Base-by-base conservation (phyloP, 2,797 vertebrate genomes). In the Spea hammondii region DNA sequence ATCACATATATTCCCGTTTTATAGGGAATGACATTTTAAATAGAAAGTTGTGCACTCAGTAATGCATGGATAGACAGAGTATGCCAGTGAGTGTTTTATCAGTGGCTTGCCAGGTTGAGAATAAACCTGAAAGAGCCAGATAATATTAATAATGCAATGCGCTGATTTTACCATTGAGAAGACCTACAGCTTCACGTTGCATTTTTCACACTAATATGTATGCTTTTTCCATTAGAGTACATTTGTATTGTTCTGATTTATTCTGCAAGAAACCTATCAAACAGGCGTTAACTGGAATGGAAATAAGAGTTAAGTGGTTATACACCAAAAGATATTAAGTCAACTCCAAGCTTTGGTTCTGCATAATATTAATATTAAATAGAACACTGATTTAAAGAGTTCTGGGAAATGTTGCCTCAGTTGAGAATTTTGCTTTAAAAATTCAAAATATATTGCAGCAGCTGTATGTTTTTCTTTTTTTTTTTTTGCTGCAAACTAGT, bases 181-280 rank as follows among this genome's bases (percentile, higher is more conserved):
- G 4, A 79, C 76, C 67, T 83, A 86, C 73, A 14, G 78, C n/a
- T 77, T 68, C 14, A 82, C 50, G 83, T 71, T 72, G 57, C 3
- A 32, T 5, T 65, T 86, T 85, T 73, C 57, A 79, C 78, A 78
- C 70, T 1, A 64, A 72, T 74, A 65, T 55, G 70, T 47, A 12
- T 4, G 76, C 77, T 0, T 78, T 83, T 86, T 84, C 48, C 75
- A 77, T 82, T 82, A 73, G 55, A 82, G 55, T 49, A 77, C 75
- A 73, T 78, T 82, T 78, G 50, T 82, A 82, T 82, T 82, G 80
- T 82, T 78, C 80, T 77, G 65, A 78, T 77, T 77, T 82, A 82
- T 82, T 82, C 75, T 59, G 62, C 50, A 57, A 67, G 75, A 62
- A 78, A 73, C 62, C 53, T 70, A 82, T 82, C 80, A 82, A 82